Base-by-base conservation (phyloP, 64 coral and sea anemone genomes). In the Acropora yongei region DNA sequence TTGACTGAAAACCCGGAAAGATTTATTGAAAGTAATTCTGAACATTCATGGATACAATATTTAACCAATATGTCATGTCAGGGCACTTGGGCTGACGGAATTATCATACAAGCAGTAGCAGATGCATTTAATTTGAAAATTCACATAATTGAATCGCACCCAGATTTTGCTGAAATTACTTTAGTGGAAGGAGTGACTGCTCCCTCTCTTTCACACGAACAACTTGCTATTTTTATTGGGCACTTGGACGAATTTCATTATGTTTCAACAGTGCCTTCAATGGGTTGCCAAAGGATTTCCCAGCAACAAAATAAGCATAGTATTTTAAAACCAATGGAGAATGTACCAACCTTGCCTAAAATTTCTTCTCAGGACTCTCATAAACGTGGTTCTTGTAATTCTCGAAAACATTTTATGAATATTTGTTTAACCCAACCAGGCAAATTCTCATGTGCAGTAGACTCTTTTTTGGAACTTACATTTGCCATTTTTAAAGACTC, bases 1-100 rank as follows among this genome's bases (percentile, higher is more conserved):
- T 55, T 55, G 51, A 55, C 16, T 65, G 74, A 89, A 17, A 89
- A 89, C 75, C 87, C 87, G 65, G 87, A 89, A 72, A 74, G 51
- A 55, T 55, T 30, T 30, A 30, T 30, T 30, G 30, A 30, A 30
- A 30, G 30, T 30, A 30, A 30, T 30, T 30, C 30, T 30, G 30
- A 30, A 30, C 30, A 30, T 30, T 30, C 30, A 30, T 30, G 30
- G 30, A 30, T 30, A 30, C 30, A 30, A 30, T 30, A 30, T 30
- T 30, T 30, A 30, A 30, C 30, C 30, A 30, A 30, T 30, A 30
- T 30, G 30, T 30, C 30, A 30, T 30, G 30, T 30, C 30, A 30
- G 30, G 30, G 30, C 30, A 30, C 30, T 30, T 30, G 30, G 30
- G 30, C 30, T 30, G 30, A 30, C 30, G 30, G 30, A 30, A 30